These are phyloP conservation scores for Cotesia glomerata DNA, from an alignment of 1,140 invertebrate species.

Conservation along the genomic window DNA sequence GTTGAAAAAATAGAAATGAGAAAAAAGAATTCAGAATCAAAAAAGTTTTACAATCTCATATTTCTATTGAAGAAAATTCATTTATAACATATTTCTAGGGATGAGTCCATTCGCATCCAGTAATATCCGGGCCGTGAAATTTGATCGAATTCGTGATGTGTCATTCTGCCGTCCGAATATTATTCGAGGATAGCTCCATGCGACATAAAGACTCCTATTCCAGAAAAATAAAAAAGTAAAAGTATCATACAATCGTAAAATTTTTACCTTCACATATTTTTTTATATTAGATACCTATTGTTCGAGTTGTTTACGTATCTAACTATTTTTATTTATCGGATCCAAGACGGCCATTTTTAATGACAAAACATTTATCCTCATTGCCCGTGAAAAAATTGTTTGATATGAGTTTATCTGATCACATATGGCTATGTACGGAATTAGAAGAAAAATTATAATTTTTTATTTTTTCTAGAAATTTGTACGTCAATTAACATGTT, in stretches of 20 bases:
- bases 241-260: no score
- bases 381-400: no score
- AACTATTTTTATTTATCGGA: background rate
- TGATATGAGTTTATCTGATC: no score
- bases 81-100: background rate
- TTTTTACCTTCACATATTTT: background rate
- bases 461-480: no score
- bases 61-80: slow-evolving; percentile 22
- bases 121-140: slow-evolving; percentile 33
- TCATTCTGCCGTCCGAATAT: background rate
- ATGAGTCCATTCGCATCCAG: slow-evolving; percentile 19
- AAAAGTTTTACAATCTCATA: slow-evolving; percentile 1
- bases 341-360: background rate
- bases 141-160: slow-evolving; percentile 24
- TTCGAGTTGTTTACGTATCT: slow-evolving; percentile 14
- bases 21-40: background rate
- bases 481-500: no score
- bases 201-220: background rate
- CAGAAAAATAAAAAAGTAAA: background rate
- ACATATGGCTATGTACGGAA: no score
- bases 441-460: no score
- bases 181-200: background rate
- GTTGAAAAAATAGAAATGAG: background rate
- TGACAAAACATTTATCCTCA: background rate
- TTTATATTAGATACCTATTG: background rate